Conservation (phyloP, 2,888 invertebrate genomes). For the Ecdyonurus torrentis region DNA sequence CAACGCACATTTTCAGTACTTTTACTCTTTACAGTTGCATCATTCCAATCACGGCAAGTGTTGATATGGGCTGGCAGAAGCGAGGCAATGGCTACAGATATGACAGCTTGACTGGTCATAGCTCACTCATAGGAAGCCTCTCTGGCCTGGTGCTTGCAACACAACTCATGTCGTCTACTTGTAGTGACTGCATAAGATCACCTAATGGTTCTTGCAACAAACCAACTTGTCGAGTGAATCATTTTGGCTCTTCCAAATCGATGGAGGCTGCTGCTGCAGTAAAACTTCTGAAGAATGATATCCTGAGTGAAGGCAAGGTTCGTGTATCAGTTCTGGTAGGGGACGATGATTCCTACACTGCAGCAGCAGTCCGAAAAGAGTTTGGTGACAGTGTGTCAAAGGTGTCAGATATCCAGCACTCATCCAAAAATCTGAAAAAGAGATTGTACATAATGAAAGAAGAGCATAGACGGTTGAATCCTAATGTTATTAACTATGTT, state of each 20-base stretch:
- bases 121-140: neutral
- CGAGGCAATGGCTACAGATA: neutral
- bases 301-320: neutral
- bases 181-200: neutral
- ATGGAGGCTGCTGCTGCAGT: neutral
- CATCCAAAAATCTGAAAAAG: neutral
- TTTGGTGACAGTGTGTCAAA: neutral
- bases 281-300: neutral
- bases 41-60: neutral
- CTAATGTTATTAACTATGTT: neutral
- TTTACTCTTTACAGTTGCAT: too few relatives aligned
- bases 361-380: neutral
- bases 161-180: neutral
- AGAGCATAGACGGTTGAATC: neutral
- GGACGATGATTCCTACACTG: neutral
- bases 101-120: neutral
- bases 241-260: neutral
- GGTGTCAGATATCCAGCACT: neutral
- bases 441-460: neutral
- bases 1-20: too few relatives aligned
- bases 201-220: neutral
- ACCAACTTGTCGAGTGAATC: neutral
- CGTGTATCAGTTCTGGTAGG: neutral
- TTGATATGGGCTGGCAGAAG: neutral
- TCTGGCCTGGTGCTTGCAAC: neutral